Evolutionary conservation across 2,888 invertebrate genomes (phyloP).

Genomic region (Tenthredo livida): DNA sequence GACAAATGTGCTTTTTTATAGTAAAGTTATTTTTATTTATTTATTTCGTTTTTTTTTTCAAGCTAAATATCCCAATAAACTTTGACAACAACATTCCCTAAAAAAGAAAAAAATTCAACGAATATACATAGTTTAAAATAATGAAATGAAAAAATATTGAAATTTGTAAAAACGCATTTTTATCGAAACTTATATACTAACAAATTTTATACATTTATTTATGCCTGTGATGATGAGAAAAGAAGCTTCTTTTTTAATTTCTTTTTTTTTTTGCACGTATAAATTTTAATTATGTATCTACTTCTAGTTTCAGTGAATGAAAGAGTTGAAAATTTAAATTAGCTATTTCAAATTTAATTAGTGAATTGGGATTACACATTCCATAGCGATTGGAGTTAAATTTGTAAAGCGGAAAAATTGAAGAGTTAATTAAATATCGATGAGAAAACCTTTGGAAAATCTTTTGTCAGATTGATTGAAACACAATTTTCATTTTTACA

Average conservation of each 20-base stretch:
- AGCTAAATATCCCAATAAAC: neutral
- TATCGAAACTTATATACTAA: neutral
- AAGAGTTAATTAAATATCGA: neutral
- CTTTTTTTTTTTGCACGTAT: neutral
- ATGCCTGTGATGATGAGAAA: neutral
- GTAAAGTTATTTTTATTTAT: neutral
- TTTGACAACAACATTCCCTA: conserved; percentile 10
- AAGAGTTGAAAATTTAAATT: neutral
- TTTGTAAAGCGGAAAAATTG: too few species aligned
- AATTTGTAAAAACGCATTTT: neutral
- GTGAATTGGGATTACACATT: conserved; percentile 33
- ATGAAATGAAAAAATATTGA: neutral
- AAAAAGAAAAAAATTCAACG: neutral
- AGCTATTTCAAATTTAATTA: neutral
- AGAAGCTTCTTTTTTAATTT: too few species aligned
- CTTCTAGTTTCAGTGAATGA: neutral
- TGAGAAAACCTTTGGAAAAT: neutral
- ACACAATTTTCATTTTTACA: conserved; percentile 30
- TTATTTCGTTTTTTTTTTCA: neutral
- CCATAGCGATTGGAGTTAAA: conserved; percentile 6
- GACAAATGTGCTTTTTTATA: neutral
- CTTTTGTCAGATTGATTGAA: conserved; percentile 5
- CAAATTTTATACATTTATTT: neutral
- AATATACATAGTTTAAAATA: neutral
- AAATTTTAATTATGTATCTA: neutral